These are phyloP conservation scores for Amaurobius ferox DNA, from an alignment of 2,888 invertebrate species.

Conservation along the genomic window DNA sequence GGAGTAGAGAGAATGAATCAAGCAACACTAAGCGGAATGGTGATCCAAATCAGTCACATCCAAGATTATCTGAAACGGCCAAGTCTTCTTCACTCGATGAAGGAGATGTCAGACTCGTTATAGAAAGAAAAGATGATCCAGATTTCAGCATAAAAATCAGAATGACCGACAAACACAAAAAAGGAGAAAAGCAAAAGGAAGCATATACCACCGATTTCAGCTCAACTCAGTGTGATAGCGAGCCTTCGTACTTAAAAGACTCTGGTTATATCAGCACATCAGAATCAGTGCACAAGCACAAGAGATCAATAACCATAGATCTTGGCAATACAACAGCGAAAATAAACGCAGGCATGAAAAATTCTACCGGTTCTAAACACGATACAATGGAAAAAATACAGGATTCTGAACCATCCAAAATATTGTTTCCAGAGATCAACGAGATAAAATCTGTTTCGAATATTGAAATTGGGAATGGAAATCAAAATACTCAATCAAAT, in stretches of 20 bases:
- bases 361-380: background rate
- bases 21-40: background rate
- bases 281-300: constrained; percentile 50
- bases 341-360: constrained; percentile 55
- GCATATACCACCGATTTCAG: constrained; percentile 28
- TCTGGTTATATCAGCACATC: constrained; percentile 65
- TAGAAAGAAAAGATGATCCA: constrained; percentile 55
- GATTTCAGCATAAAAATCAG: constrained; percentile 60
- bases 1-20: background rate
- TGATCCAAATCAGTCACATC: background rate
- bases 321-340: constrained; percentile 62
- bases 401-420: background rate
- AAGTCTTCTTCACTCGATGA: constrained; percentile 63
- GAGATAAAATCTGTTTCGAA: background rate
- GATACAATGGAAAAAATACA: background rate
- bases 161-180: constrained; percentile 38
- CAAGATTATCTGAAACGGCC: constrained; percentile 37
- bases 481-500: background rate
- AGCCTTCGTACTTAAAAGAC: constrained; percentile 42
- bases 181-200: constrained; percentile 17
- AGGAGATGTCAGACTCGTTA: constrained; percentile 54
- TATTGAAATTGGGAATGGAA: background rate
- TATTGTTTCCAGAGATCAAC: background rate
- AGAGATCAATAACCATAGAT: constrained; percentile 56
- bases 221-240: constrained; percentile 51